Evolutionary conservation across 2,113 vertebrate species (phyloP).

Genomic region (Rhinolophus ferrumequinum): DNA sequence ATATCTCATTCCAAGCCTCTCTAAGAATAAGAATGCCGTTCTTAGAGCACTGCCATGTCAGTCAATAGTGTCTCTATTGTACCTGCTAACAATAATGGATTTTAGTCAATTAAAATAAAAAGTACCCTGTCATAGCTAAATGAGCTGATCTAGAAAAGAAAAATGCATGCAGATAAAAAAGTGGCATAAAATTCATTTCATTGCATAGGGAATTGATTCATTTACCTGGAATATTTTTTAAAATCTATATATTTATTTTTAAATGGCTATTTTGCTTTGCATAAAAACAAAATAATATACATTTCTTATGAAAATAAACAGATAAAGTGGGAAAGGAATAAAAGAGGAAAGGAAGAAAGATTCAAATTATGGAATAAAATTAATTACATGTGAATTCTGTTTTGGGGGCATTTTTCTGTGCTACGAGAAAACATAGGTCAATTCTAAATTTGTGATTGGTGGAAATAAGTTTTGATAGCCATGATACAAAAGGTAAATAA

Average conservation of each 20-base stretch:
- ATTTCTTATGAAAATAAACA: neutral
- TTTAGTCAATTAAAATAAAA: neutral
- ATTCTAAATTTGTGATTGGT: neutral
- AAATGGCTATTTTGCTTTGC: neutral
- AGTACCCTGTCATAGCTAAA: neutral
- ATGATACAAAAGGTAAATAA: neutral
- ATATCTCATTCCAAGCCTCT: neutral
- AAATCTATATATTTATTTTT: neutral
- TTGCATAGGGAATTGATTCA: neutral
- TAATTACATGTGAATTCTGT: neutral
- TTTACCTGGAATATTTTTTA: neutral
- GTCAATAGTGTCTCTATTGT: neutral
- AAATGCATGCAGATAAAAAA: neutral
- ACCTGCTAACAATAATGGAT: neutral
- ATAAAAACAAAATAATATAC: neutral
- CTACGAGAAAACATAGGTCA: neutral
- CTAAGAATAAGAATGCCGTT: neutral
- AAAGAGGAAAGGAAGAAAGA: neutral
- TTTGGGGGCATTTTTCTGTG: neutral
- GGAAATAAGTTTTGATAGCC: neutral
- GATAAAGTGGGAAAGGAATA: neutral
- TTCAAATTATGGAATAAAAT: neutral
- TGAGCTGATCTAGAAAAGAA: neutral
- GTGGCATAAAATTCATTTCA: neutral
- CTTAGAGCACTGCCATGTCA: neutral